Evolutionary conservation across 2,797 vertebrate genomes (phyloP).

Genomic region (Oryzias sinensis): DNA sequence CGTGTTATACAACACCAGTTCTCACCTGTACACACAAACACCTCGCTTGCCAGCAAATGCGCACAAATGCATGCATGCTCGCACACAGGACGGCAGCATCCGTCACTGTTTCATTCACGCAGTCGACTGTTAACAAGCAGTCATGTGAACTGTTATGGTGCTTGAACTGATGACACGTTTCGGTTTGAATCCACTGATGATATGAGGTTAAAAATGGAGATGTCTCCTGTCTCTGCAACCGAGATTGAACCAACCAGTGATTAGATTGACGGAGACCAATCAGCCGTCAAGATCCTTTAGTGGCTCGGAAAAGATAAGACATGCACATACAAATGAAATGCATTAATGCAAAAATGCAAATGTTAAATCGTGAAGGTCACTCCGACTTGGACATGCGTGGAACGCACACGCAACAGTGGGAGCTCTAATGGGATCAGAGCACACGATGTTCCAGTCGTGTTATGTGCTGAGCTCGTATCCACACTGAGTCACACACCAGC

Average conservation of each 20-base stretch:
- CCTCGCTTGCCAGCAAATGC: conserved; percentile 49
- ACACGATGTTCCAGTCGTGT: conserved; percentile 47
- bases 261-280: conserved; percentile 68
- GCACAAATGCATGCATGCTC: conserved; percentile 11
- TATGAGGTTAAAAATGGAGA: conserved; percentile 23
- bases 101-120: conserved; percentile 42
- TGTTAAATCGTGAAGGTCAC: conserved; percentile 36
- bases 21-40: conserved; percentile 64
- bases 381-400: conserved; percentile 30
- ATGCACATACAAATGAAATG: conserved; percentile 38
- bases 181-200: conserved; percentile 18
- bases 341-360: conserved; percentile 55
- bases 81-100: conserved; percentile 21
- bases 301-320: conserved; percentile 46
- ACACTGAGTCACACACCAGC: conserved; percentile 41
- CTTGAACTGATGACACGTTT: conserved; percentile 23
- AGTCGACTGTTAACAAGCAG: conserved; percentile 26
- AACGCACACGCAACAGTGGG: conserved; percentile 19
- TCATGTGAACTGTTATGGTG: conserved; percentile 4
- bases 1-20: conserved; percentile 72
- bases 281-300: conserved; percentile 62
- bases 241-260: conserved; percentile 55
- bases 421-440: conserved; percentile 53
- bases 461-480: conserved; percentile 56
- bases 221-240: conserved; percentile 39